Conservation (phyloP, 2,113 vertebrate species). For the Macroglossus sobrinus region DNA sequence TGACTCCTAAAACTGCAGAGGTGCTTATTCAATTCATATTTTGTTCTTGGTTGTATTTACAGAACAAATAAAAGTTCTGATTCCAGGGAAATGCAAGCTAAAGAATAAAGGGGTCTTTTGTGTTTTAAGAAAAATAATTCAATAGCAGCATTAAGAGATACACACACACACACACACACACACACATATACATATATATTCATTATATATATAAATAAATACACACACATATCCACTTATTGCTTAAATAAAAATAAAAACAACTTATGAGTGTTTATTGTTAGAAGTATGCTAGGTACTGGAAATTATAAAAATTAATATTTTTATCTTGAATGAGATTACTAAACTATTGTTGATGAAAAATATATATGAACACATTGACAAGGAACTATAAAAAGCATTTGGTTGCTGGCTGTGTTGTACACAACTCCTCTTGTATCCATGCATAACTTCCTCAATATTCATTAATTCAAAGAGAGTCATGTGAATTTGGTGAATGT, state of each 20-base stretch:
- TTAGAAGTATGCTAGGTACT: conserved; percentile 6
- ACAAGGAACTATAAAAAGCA: not conserved
- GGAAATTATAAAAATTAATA: not conserved
- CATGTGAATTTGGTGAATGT: not conserved
- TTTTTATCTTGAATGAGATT: conserved; percentile 43
- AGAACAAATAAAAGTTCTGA: conserved; percentile 31
- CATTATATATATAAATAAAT: no score
- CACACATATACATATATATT: no score
- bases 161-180: no score
- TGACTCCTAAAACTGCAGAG: not conserved
- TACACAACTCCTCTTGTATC: not conserved
- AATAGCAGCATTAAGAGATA: not conserved
- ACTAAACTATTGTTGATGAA: not conserved
- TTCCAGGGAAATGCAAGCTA: not conserved
- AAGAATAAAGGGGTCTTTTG: not conserved
- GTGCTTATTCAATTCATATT: not conserved
- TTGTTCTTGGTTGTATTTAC: not conserved
- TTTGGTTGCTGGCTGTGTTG: not conserved
- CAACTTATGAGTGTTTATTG: conserved; percentile 5
- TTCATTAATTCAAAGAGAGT: not conserved
- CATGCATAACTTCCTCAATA: not conserved
- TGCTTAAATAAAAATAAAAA: conserved; percentile 35
- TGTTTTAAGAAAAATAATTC: not conserved
- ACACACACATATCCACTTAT: not conserved
- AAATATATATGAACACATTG: not conserved